Conservation (phyloP, 2,888 invertebrate species). For the Anorthoa munda region DNA sequence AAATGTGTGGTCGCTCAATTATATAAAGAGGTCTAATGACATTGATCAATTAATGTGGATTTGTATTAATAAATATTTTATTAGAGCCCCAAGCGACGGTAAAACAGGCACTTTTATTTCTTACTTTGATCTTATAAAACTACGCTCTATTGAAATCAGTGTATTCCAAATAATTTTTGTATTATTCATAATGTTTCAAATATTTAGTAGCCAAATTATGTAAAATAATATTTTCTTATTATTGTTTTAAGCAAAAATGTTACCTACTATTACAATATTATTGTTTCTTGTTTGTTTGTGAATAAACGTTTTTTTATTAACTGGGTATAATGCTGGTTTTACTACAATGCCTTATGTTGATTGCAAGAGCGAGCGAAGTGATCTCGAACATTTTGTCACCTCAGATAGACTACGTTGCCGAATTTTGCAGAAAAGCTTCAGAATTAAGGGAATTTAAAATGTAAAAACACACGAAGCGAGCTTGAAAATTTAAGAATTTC, state of each 20-base stretch:
- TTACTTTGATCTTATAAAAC: background rate
- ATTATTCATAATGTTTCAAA: constrained; percentile 21
- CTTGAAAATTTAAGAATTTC: too few relatives aligned
- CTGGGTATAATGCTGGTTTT: constrained; percentile 15
- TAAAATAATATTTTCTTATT: constrained; percentile 34
- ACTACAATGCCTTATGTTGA: background rate
- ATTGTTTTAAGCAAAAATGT: constrained; percentile 57
- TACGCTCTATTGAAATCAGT: background rate
- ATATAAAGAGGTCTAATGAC: background rate
- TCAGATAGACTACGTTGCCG: too few relatives aligned
- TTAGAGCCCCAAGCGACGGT: background rate
- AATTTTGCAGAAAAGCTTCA: too few relatives aligned
- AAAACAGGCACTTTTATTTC: background rate
- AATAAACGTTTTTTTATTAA: constrained; percentile 53
- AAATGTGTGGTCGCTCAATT: background rate
- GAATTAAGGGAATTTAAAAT: too few relatives aligned
- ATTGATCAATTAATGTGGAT: background rate
- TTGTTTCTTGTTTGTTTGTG: constrained; percentile 38
- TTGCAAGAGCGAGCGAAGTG: too few relatives aligned
- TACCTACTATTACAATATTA: constrained; percentile 14
- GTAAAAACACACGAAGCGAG: too few relatives aligned
- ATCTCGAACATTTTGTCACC: too few relatives aligned
- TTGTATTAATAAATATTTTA: background rate
- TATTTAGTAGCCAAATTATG: constrained; percentile 18
- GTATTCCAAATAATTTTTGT: constrained; percentile 11